These are phyloP conservation scores for Aptenodytes patagonicus DNA, from an alignment of 2,113 vertebrate genomes.

Conservation along the genomic window DNA sequence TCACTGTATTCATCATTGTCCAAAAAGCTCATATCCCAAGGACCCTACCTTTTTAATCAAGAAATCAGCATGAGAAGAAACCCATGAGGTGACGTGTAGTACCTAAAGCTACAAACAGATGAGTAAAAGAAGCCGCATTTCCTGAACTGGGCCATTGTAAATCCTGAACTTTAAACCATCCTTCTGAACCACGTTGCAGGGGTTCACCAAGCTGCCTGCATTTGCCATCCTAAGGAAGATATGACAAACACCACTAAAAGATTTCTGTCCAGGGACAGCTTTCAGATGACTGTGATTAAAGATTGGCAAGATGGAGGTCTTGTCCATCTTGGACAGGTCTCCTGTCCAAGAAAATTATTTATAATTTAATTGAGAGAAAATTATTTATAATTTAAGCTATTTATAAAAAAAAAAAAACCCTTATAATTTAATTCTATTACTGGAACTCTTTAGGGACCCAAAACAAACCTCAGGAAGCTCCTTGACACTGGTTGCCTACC, in stretches of 20 bases:
- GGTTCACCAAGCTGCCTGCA: neutral
- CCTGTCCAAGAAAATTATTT: neutral
- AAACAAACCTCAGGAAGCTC: neutral
- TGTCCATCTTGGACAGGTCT: neutral
- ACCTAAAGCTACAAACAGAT: neutral
- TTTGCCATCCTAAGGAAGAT: neutral
- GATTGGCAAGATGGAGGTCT: neutral
- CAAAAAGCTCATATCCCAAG: neutral
- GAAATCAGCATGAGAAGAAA: neutral
- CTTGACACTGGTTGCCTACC: neutral
- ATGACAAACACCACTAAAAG: neutral
- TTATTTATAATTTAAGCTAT: neutral
- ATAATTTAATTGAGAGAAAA: neutral
- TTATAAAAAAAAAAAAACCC: neutral
- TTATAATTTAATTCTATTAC: neutral
- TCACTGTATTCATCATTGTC: neutral
- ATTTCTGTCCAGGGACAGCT: neutral
- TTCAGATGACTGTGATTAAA: neutral
- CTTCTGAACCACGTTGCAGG: neutral
- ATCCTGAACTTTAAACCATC: neutral
- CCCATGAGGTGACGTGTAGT: neutral
- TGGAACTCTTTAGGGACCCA: neutral
- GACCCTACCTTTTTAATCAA: neutral
- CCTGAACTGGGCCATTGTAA: neutral
- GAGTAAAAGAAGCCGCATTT: neutral